Base-by-base conservation (phyloP, 2,888 invertebrate species). In the Kuschelorhynchus macadamiae region DNA sequence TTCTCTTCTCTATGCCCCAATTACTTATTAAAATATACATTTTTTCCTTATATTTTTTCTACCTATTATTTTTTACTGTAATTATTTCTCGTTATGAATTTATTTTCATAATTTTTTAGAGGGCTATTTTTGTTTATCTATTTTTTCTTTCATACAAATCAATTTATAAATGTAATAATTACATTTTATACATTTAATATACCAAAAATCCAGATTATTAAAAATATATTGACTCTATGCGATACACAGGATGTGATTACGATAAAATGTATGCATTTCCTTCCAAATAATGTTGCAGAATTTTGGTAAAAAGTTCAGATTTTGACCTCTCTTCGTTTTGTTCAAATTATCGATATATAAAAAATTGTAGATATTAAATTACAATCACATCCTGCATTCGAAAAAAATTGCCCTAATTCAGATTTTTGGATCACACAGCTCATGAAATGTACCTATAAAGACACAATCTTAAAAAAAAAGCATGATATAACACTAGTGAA, bases 21-120 rank as follows among this genome's bases (percentile, higher is more conserved):
- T 46, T 71, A 63, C 73, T 75, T 76, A 75, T 69, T 76, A 75
- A 77, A 77, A 76, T 76, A 76, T 75, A 75, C 75, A 76, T 61
- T 42, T 69, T 67, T 72, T 72, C 70, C 56, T 44, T 57, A 56
- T 63, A 53, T 62, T 71, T 71, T 72, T 69, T 66, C 39, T 71
- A 71, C 61, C 70, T 66, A 65, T 30, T 42, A 39, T 30, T 67
- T 50, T 63, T 71, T 71, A 25, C 25, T n/a, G n/a, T 65, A 44
- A 41, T 59, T 70, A 61, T 71, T 72, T 71, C 71, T 49, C 18
- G 63, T n/a, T 68, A 72, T 70, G 64, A 67, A 65, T 69, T 25
- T 5, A 25, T 25, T 25, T 25, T 25, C 25, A 7, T 25, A 7
- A 25, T 25, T 25, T 25, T 25, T 25, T 25, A 5, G 7, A 25